Base-by-base conservation (phyloP, 2,888 invertebrate species). In the Callimorpha dominula region DNA sequence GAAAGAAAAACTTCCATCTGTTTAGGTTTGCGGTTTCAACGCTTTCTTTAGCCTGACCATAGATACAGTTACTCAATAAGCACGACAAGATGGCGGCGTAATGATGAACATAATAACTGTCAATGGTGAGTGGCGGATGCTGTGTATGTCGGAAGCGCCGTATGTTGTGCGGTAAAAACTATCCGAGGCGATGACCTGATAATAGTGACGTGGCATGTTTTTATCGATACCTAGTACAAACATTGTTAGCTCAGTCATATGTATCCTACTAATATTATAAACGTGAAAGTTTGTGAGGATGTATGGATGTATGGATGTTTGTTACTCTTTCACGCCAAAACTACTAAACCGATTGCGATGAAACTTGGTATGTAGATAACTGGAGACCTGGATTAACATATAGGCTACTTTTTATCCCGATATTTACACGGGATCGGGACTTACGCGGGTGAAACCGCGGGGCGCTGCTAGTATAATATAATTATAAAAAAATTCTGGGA, bases 61-160 rank as follows among this genome's bases (percentile, higher is more conserved):
- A 54, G 15, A 15, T 31, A 68, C 57, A 60, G 57, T 68, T 46
- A 69, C 31, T 50, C 50, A 63, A 69, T 50, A 62, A 49, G 62
- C 12, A 40, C 70, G 43, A 46, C 62, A 67, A 43, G 63, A 67
- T 63, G 66, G 20, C 17, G 60, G 4, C 40, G 65, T 68, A 65
- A 72, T 72, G 72, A 60, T 65, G 68, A 57, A 60, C 68, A 68
- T 68, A 68, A 72, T 69, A 69, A 69, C 60, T 77, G 78, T 76
- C 71, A 77, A 78, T 78, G 76, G 75, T 83, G 81, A 81, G 79
- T 73, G 75, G 76, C 78, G 87, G 89, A 89, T 85, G 89, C 86
- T 88, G 91, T 87, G 89, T 91, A 90, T 80, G 86, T 86, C 90
- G 91, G 91, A 92, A 90, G 86, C 85, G 82, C 83, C 82, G 60